Percentiles rank a stretch among this genome's conserved stretches.
Conservation (phyloP, 2,888 invertebrate genomes). For the Aelia acuminata region DNA sequence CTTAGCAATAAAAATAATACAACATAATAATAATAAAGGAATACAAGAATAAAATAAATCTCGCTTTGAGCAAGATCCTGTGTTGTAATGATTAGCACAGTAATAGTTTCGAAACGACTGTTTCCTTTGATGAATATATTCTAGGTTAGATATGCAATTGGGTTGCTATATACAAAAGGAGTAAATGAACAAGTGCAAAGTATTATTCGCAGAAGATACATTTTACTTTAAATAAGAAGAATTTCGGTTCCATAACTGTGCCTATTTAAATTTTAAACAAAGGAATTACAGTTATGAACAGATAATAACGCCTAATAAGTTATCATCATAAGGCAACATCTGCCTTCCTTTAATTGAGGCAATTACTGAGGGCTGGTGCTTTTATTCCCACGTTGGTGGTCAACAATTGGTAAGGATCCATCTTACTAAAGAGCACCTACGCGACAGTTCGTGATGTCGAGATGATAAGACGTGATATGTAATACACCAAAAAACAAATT, state of each 20-base stretch:
- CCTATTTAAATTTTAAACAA: not conserved
- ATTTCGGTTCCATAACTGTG: not conserved
- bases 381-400: conserved; percentile 22
- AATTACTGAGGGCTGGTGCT: not conserved
- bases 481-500: not conserved
- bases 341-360: conserved; percentile 6
- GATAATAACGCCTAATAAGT: not conserved
- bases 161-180: no score
- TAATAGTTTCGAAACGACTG: not conserved
- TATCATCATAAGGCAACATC: conserved; percentile 9
- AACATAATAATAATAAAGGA: no score
- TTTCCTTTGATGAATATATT: conserved; percentile 4
- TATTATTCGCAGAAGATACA: no score
- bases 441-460: not conserved
- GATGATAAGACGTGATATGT: not conserved
- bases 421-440: conserved; percentile 6
- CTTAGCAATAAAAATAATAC: no score
- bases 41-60: not conserved
- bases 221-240: not conserved
- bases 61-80: not conserved
- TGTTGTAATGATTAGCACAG: not conserved
- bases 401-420: not conserved
- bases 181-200: no score
- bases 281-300: not conserved
- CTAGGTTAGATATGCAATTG: no score